Evolutionary conservation across 2,888 invertebrate species (phyloP).

Genomic region (Chloromyia formosa): DNA sequence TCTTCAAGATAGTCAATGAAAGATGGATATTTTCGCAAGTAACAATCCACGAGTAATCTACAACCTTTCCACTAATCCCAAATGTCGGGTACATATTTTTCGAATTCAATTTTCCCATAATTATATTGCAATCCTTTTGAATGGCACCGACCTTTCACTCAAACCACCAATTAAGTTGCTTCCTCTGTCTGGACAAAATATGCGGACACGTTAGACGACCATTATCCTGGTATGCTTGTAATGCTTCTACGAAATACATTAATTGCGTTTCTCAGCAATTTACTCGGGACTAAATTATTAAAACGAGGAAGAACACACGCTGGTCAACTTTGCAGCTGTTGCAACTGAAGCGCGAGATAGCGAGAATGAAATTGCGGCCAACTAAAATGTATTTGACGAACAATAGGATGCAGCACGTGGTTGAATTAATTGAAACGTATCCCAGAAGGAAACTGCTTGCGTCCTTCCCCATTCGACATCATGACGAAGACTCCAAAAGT

Average conservation of each 20-base stretch:
- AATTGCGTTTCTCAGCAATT: conserved; percentile 29
- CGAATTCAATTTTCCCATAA: too few species aligned
- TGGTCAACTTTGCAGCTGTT: conserved; percentile 24
- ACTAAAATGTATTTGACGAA: neutral
- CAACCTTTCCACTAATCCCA: too few species aligned
- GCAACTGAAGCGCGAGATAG: neutral
- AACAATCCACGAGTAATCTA: too few species aligned
- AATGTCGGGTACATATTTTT: too few species aligned
- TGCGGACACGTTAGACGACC: neutral
- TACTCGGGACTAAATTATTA: conserved; percentile 25
- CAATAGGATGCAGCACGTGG: neutral
- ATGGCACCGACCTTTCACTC: neutral
- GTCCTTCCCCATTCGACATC: too few species aligned
- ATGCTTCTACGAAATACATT: conserved; percentile 11
- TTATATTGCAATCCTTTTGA: conserved; percentile 28
- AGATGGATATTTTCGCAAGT: too few species aligned
- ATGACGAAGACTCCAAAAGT: too few species aligned
- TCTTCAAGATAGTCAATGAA: too few species aligned
- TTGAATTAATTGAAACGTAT: neutral
- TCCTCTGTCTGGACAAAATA: neutral
- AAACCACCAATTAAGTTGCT: neutral
- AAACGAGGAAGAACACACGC: conserved; percentile 31
- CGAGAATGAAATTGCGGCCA: neutral
- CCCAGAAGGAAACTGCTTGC: neutral
- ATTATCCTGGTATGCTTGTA: neutral